These are phyloP conservation scores for Alloscopus bannaensis DNA, from an alignment of 2,888 invertebrate genomes.

Conservation along the genomic window DNA sequence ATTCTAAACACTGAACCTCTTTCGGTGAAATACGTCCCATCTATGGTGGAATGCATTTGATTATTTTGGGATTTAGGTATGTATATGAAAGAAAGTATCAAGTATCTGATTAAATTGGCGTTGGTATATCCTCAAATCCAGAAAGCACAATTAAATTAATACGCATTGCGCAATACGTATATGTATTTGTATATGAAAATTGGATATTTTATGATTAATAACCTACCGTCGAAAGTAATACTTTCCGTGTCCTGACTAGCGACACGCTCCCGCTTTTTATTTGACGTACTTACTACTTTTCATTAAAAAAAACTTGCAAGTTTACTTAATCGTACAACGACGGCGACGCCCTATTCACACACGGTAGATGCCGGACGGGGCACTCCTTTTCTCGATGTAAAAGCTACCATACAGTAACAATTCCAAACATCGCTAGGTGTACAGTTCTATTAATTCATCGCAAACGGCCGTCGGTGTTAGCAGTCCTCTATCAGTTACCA, in stretches of 20 bases:
- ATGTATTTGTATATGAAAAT: background rate
- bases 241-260: too few relatives aligned
- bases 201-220: too few relatives aligned
- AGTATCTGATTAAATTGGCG: background rate
- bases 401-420: background rate
- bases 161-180: background rate
- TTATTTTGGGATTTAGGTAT: background rate
- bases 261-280: background rate
- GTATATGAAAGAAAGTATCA: background rate
- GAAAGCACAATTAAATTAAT: background rate
- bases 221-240: too few relatives aligned
- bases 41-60: background rate
- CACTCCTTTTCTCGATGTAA: background rate
- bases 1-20: slow-evolving; percentile 74
- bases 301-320: too few relatives aligned
- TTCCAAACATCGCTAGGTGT: slow-evolving; percentile 76
- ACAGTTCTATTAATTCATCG: slow-evolving; percentile 97
- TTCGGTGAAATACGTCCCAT: too few relatives aligned
- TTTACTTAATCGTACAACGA: too few relatives aligned
- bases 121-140: background rate
- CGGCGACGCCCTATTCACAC: too few relatives aligned
- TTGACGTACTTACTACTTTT: background rate
- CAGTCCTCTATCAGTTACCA: slow-evolving; percentile 97
- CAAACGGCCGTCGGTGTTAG: slow-evolving; percentile 97
- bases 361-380: too few relatives aligned